Percentiles rank a stretch among this genome's conserved stretches.
Conservation (phyloP, 1,140 invertebrate genomes). For the Tribolium castaneum region DNA sequence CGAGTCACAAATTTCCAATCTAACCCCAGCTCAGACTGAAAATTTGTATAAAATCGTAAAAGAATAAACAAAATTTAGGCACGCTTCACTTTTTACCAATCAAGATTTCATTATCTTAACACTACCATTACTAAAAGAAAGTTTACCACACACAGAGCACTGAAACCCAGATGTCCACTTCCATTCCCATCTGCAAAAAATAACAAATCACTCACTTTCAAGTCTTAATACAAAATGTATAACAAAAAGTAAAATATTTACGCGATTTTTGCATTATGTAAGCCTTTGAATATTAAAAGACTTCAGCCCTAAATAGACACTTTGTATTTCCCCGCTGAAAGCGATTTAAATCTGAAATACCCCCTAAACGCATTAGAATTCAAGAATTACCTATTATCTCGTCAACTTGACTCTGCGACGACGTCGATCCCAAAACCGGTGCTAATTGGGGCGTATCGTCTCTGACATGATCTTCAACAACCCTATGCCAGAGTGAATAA, state of each 20-base stretch:
- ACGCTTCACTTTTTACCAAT: slow-evolving; percentile 31
- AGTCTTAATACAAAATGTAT: too few species aligned
- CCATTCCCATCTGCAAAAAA: slow-evolving; percentile 10
- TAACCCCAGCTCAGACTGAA: neutral
- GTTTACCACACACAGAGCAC: neutral
- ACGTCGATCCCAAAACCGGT: slow-evolving; percentile 59
- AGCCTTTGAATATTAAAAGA: too few species aligned
- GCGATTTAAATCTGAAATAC: neutral
- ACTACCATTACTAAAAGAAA: neutral
- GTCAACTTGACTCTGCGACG: slow-evolving; percentile 58
- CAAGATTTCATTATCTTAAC: slow-evolving; percentile 30
- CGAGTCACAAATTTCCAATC: neutral
- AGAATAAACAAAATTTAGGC: slow-evolving; percentile 22
- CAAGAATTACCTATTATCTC: slow-evolving; percentile 54
- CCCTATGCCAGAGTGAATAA: slow-evolving; percentile 54
- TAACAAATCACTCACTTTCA: neutral
- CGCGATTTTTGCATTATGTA: too few species aligned
- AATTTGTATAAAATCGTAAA: neutral
- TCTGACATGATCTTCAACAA: slow-evolving; percentile 53
- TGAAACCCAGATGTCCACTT: neutral
- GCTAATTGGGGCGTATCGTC: slow-evolving; percentile 59
- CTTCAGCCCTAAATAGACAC: neutral
- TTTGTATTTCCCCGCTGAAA: neutral
- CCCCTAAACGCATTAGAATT: neutral
- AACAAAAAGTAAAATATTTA: too few species aligned